A percentile compares a stretch with the other conserved stretches of the same genome.
Evolutionary conservation across 2,113 vertebrate species (phyloP).

Genomic region (Odobenus rosmarus): DNA sequence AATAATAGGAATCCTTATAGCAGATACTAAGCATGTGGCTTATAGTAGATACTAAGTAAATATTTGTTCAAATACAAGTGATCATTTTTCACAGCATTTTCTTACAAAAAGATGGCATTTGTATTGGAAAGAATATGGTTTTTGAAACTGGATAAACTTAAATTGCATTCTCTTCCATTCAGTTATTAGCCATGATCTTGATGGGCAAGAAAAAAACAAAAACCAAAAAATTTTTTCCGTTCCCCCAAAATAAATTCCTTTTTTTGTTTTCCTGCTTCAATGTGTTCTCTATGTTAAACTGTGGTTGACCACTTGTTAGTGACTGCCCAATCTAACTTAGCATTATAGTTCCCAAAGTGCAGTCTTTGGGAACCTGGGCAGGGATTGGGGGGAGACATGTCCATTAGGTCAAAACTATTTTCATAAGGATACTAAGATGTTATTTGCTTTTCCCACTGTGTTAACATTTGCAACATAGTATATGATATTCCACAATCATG

Average conservation of each 20-base stretch:
- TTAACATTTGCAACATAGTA: background rate
- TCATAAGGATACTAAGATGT: background rate
- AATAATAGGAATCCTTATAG: background rate
- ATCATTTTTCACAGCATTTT: background rate
- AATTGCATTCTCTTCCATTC: background rate
- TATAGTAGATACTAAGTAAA: background rate
- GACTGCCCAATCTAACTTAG: background rate
- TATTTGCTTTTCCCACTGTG: background rate
- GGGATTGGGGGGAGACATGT: background rate
- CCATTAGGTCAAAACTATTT: background rate
- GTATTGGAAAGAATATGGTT: background rate
- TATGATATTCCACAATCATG: background rate
- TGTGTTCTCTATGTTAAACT: background rate
- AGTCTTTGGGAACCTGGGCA: background rate
- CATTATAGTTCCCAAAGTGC: background rate
- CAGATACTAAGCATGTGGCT: background rate
- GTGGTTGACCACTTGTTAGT: background rate
- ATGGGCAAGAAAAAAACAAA: background rate
- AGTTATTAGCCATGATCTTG: background rate
- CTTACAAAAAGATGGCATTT: background rate
- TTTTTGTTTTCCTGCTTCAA: background rate
- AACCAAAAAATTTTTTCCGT: background rate
- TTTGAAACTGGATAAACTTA: conserved; percentile 1
- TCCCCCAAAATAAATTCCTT: background rate
- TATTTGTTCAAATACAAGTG: background rate